phyloP scores from a whole-genome alignment of 2,888 invertebrate genomes.

The Onthophagus sagittarius region DNA sequence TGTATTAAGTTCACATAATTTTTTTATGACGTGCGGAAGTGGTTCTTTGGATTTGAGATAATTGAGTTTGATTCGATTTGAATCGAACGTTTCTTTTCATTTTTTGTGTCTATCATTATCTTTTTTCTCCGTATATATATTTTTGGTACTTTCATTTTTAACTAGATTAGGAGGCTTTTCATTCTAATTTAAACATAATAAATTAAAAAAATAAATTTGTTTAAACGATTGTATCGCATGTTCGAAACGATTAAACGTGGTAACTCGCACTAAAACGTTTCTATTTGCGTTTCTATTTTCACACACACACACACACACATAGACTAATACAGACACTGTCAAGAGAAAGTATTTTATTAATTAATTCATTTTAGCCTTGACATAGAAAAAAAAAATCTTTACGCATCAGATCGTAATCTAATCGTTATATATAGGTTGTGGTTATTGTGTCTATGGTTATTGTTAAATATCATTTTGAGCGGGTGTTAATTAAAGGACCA shows the following conservation, averaged over 20 bases:
- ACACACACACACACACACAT: neutral
- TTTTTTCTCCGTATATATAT: neutral
- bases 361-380: neutral
- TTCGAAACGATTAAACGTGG: neutral
- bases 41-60: neutral
- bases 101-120: neutral
- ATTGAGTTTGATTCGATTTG: neutral
- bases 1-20: neutral
- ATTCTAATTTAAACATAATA: neutral
- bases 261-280: neutral
- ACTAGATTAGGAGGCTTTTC: neutral
- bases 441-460: neutral
- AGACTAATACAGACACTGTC: neutral
- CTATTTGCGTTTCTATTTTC: neutral
- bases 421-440: neutral
- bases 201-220: neutral
- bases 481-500: neutral
- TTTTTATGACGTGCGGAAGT: neutral
- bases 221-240: neutral
- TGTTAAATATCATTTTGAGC: neutral
- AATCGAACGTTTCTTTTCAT: neutral
- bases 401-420: neutral
- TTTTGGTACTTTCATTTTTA: too few species aligned
- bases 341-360: neutral
- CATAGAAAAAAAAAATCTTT: neutral